Evolutionary conservation across 2,888 invertebrate species (phyloP).

Genomic region (Philonicus albiceps): DNA sequence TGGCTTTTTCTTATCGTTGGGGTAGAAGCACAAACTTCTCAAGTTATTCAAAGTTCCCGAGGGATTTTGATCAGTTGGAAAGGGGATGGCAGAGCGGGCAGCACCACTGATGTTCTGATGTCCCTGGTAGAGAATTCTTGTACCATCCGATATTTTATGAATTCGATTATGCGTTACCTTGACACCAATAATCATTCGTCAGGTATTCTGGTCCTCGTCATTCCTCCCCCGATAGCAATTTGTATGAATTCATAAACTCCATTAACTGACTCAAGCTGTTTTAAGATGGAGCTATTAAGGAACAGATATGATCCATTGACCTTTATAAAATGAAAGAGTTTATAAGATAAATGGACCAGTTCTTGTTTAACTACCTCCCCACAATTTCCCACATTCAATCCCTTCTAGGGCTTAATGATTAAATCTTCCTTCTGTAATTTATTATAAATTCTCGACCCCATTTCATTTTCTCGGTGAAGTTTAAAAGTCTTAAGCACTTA

Average conservation of each 20-base stretch:
- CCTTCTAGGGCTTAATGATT: background rate
- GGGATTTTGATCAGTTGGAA: background rate
- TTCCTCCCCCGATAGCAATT: background rate
- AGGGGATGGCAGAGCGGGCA: too few species aligned
- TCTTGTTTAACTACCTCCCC: background rate
- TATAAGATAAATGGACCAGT: background rate
- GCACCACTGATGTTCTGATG: background rate
- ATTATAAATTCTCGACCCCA: background rate
- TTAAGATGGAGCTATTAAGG: background rate
- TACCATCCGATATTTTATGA: background rate
- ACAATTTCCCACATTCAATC: background rate
- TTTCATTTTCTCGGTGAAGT: background rate
- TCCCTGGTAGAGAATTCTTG: background rate
- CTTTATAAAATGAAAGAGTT: background rate
- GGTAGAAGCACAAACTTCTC: background rate
- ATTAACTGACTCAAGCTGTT: background rate
- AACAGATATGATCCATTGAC: background rate
- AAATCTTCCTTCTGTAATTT: background rate
- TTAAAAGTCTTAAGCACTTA: background rate
- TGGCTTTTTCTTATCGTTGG: background rate
- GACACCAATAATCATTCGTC: background rate
- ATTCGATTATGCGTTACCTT: background rate
- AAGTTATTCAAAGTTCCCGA: background rate
- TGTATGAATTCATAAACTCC: background rate
- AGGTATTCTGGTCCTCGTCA: background rate